Conservation (phyloP, 2,113 vertebrate species). For the Odocoileus hemionus region DNA sequence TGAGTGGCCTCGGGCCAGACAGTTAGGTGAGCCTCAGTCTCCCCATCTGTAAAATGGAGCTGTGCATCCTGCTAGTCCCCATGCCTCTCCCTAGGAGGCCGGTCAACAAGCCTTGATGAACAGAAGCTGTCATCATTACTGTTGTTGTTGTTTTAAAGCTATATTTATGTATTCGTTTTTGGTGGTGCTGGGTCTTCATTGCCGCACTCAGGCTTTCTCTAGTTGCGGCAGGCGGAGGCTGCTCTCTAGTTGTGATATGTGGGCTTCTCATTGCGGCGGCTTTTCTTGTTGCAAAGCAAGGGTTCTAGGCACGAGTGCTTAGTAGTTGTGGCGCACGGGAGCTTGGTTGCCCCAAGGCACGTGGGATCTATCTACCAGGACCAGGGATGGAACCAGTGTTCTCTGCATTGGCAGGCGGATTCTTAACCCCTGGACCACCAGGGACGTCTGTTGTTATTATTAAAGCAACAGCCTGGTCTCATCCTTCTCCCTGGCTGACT, state of each 20-base stretch:
- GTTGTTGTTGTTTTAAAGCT: neutral
- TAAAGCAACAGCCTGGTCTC: neutral
- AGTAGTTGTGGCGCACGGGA: too few relatives aligned
- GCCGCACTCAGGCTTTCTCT: neutral
- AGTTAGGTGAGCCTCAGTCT: neutral
- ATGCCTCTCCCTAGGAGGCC: neutral
- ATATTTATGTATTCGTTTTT: neutral
- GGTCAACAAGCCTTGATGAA: neutral
- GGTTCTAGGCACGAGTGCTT: neutral
- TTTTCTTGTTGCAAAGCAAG: neutral
- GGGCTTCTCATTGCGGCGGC: neutral
- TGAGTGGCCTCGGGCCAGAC: neutral
- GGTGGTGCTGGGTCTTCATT: neutral
- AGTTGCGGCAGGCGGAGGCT: rapidly evolving
- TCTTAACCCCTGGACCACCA: neutral
- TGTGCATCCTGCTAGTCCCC: rapidly evolving
- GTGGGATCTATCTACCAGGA: neutral
- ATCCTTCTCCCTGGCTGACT: neutral
- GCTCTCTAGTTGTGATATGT: neutral
- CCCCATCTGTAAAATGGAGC: neutral
- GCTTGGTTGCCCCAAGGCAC: neutral
- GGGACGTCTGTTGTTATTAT: neutral
- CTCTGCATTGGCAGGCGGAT: neutral
- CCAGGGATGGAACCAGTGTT: neutral
- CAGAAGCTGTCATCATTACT: rapidly evolving